These are phyloP conservation scores for Hypothenemus hampei DNA, from an alignment of 1,140 invertebrate genomes.

Conservation along the genomic window DNA sequence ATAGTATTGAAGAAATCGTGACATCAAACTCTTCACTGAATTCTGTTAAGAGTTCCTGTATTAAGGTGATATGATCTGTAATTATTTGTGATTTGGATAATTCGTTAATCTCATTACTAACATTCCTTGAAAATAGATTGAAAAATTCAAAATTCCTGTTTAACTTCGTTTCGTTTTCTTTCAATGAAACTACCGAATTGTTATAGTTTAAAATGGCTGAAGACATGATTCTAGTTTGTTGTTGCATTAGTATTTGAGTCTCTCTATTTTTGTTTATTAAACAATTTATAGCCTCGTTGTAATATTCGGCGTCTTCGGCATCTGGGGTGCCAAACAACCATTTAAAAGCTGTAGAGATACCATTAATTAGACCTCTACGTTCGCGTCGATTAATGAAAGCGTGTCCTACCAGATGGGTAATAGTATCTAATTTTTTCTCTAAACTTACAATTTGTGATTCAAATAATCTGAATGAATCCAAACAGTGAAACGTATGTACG, in stretches of 20 bases:
- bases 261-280: slow-evolving; percentile 17
- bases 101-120: background rate
- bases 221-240: slow-evolving; percentile 25
- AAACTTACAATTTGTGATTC: background rate
- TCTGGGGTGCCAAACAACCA: slow-evolving; percentile 7
- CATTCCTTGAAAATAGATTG: background rate
- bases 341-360: slow-evolving; percentile 9
- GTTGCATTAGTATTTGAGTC: slow-evolving; percentile 25
- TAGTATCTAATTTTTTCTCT: no score
- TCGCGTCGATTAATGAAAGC: no score
- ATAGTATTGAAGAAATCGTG: slow-evolving; percentile 18
- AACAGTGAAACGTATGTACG: no score
- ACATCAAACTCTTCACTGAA: slow-evolving; percentile 22
- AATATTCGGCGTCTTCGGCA: slow-evolving; percentile 6
- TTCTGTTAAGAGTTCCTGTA: slow-evolving; percentile 10
- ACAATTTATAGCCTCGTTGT: slow-evolving; percentile 3
- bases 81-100: background rate
- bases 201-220: background rate
- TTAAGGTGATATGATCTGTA: slow-evolving; percentile 11
- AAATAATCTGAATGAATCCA: background rate
- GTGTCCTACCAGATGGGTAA: no score
- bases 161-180: background rate
- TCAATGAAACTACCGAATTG: background rate
- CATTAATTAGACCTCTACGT: no score
- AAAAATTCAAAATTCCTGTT: background rate